Percentiles rank a stretch among this genome's conserved stretches.
Evolutionary conservation across 30 jellyfish, hydroid and myxozoan species (phyloP).

Genomic region (Sanderia malayensis): DNA sequence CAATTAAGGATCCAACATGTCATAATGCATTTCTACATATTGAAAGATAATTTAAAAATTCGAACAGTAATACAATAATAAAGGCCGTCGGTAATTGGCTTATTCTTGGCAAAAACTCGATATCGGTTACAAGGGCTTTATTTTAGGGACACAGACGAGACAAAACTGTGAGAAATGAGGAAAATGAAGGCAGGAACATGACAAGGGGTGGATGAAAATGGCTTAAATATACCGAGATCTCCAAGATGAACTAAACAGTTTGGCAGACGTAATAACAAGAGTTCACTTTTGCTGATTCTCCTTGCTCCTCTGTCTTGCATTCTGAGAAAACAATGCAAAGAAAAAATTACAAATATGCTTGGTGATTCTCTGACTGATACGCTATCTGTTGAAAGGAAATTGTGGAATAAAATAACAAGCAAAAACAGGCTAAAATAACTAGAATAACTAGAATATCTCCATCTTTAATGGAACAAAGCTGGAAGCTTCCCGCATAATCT

Average conservation of each 20-base stretch:
- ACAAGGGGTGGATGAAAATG: too few relatives aligned
- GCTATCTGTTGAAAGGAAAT: background rate
- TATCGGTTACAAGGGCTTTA: too few relatives aligned
- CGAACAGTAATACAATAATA: too few relatives aligned
- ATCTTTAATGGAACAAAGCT: background rate
- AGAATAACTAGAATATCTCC: background rate
- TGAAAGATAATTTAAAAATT: too few relatives aligned
- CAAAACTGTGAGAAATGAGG: too few relatives aligned
- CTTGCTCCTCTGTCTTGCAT: background rate
- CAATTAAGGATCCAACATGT: too few relatives aligned
- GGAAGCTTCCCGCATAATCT: too few relatives aligned
- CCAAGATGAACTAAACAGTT: slow-evolving; percentile 95
- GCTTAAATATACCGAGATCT: slow-evolving; percentile 96
- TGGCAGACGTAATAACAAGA: slow-evolving; percentile 83
- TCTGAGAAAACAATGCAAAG: slow-evolving; percentile 11
- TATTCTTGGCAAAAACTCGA: too few relatives aligned
- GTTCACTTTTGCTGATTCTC: slow-evolving; percentile 53
- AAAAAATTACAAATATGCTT: background rate
- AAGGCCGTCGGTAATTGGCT: too few relatives aligned
- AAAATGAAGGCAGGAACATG: too few relatives aligned
- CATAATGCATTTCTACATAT: too few relatives aligned
- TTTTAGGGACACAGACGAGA: too few relatives aligned
- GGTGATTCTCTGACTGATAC: background rate
- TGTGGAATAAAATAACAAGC: background rate
- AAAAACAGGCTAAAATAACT: background rate